phyloP scores from a whole-genome alignment of 2,113 vertebrate species.

The Physeter macrocephalus region DNA sequence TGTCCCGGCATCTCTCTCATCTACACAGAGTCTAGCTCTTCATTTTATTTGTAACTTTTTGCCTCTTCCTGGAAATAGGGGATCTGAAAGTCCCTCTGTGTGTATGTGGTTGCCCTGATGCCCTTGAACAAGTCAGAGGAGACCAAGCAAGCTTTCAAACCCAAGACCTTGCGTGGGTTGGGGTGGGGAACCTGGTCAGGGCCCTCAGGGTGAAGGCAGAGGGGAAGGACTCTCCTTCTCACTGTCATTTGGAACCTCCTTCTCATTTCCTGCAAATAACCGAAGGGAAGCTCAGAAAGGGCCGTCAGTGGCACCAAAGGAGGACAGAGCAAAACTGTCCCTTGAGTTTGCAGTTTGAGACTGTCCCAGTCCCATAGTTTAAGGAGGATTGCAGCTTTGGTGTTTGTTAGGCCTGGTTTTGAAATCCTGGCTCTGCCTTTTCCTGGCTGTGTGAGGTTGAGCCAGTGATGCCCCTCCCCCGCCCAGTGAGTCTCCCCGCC shows the following conservation, averaged over 20 bases:
- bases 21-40: not conserved
- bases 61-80: not conserved
- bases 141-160: not conserved
- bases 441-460: not conserved
- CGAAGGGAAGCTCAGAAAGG: not conserved
- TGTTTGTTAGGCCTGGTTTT: not conserved
- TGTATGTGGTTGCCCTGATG: not conserved
- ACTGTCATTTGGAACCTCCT: not conserved
- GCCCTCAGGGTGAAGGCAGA: not conserved
- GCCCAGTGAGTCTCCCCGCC: not conserved
- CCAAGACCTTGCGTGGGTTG: not conserved
- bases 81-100: not conserved
- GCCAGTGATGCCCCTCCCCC: accelerated
- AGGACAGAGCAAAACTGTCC: not conserved
- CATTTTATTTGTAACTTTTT: not conserved
- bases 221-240: not conserved
- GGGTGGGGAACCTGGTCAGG: not conserved
- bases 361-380: not conserved
- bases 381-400: not conserved
- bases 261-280: not conserved
- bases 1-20: not conserved
- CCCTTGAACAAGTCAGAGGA: not conserved
- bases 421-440: not conserved
- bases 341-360: not conserved
- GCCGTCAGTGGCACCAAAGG: not conserved